A percentile compares a stretch with the other conserved stretches of the same genome.
Evolutionary conservation across 2,113 vertebrate species (phyloP).

Genomic region (Nothoprocta perdicaria): DNA sequence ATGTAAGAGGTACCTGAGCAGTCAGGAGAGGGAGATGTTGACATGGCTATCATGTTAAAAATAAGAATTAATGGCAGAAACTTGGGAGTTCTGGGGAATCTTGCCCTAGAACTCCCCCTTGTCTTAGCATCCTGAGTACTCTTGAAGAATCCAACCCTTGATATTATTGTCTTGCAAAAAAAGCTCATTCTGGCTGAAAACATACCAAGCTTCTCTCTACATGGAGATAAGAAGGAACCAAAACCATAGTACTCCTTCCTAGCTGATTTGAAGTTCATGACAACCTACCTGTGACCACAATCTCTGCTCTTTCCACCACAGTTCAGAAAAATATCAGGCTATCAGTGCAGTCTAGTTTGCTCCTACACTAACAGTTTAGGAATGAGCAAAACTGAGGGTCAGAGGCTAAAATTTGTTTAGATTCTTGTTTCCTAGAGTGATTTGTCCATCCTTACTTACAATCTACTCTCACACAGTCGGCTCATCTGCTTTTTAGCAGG

Average conservation of each 20-base stretch:
- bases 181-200: background rate
- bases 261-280: background rate
- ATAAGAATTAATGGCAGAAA: background rate
- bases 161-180: background rate
- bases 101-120: background rate
- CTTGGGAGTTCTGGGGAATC: background rate
- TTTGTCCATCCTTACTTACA: background rate
- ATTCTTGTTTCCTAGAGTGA: background rate
- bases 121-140: accelerated
- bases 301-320: background rate
- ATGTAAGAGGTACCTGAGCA: background rate
- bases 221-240: accelerated
- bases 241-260: background rate
- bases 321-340: background rate
- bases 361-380: background rate
- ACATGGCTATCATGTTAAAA: background rate
- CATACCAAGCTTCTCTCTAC: background rate
- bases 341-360: accelerated
- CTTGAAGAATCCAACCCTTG: background rate
- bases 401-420: background rate
- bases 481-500: background rate
- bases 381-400: background rate
- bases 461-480: background rate
- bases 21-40: background rate
- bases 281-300: background rate